A percentile compares a stretch with the other conserved stretches of the same genome.
These are phyloP conservation scores for Apostichopus japonicus DNA, from an alignment of 35 echinoderm and acorn worm species.

Conservation along the genomic window DNA sequence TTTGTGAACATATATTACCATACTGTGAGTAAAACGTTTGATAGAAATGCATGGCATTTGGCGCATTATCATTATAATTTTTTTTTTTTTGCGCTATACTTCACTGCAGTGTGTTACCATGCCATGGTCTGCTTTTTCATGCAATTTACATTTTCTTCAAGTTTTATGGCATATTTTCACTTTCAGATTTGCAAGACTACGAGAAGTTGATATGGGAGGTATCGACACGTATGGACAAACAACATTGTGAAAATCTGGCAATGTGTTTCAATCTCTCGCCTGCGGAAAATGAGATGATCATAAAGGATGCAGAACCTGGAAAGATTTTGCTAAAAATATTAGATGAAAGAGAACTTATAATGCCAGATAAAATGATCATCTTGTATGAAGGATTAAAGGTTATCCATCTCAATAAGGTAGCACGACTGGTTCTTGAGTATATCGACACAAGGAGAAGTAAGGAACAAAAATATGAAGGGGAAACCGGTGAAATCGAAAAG, in stretches of 20 bases:
- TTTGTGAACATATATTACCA: too few species aligned
- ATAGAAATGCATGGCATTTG: too few species aligned
- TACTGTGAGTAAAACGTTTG: too few species aligned
- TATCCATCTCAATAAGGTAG: conserved; percentile 28
- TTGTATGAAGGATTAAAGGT: conserved; percentile 29
- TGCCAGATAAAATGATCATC: conserved; percentile 13
- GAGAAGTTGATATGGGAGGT: neutral
- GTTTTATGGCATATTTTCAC: neutral
- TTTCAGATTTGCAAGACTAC: neutral
- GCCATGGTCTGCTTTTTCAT: too few species aligned
- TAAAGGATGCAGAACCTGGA: neutral
- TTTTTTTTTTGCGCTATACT: too few species aligned
- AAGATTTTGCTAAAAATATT: neutral
- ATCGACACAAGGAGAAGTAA: neutral
- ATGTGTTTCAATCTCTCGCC: neutral
- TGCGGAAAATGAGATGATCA: neutral
- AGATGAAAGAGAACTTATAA: conserved; percentile 32
- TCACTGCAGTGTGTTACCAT: too few species aligned
- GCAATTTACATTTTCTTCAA: too few species aligned
- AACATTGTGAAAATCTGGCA: neutral
- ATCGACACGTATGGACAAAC: neutral
- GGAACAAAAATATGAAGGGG: too few species aligned
- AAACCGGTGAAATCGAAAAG: too few species aligned
- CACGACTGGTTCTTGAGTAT: neutral
- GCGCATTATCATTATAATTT: too few species aligned